Conservation (phyloP, 1,140 invertebrate genomes). For the Anoplophora glabripennis region DNA sequence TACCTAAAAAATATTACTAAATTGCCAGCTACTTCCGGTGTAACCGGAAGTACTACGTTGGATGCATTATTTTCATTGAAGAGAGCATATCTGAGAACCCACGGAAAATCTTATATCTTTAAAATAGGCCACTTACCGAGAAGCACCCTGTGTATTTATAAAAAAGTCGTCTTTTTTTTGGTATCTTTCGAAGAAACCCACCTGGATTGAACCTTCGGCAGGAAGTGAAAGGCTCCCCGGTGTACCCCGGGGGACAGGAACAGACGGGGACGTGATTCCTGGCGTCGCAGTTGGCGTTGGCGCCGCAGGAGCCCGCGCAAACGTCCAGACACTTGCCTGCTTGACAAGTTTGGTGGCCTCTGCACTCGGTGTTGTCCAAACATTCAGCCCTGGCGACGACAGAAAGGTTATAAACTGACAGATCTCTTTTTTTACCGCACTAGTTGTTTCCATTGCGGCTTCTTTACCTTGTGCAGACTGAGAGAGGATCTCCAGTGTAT, state of each 20-base stretch:
- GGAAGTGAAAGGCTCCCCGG: constrained; percentile 59
- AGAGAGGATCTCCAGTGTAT: constrained; percentile 68
- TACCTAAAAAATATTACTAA: too few species aligned
- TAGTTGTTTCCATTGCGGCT: neutral
- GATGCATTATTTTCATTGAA: too few species aligned
- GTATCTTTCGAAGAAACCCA: constrained; percentile 24
- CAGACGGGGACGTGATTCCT: constrained; percentile 63
- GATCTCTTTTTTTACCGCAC: too few species aligned
- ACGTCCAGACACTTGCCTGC: constrained; percentile 60
- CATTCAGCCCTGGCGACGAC: constrained; percentile 56
- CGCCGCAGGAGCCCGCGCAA: constrained; percentile 59
- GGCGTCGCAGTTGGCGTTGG: constrained; percentile 61
- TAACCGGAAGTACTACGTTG: too few species aligned
- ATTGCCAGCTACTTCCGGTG: too few species aligned
- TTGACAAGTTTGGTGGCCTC: constrained; percentile 52
- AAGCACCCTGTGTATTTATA: too few species aligned
- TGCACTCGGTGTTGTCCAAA: constrained; percentile 54
- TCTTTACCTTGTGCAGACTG: constrained; percentile 54
- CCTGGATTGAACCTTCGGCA: constrained; percentile 56
- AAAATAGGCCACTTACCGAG: too few species aligned
- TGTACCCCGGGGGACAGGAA: constrained; percentile 62
- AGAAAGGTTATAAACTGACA: too few species aligned
- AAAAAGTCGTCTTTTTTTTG: too few species aligned
- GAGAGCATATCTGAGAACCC: too few species aligned
- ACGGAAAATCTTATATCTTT: too few species aligned